Percentiles rank a stretch among this genome's conserved stretches.
Evolutionary conservation across 2,113 vertebrate species (phyloP).

Genomic region (Scomber japonicus): DNA sequence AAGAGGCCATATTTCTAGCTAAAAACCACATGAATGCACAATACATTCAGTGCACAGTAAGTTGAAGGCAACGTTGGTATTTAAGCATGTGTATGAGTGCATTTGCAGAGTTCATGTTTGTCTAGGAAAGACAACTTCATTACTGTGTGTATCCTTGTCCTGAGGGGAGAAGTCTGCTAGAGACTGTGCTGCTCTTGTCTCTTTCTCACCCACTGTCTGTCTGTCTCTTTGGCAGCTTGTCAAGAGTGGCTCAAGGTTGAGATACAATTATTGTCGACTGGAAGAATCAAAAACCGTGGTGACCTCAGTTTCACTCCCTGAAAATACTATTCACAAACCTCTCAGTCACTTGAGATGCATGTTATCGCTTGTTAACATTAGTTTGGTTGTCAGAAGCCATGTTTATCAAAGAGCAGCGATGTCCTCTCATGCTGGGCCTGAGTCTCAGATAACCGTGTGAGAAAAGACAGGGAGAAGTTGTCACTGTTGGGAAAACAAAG

Average conservation of each 20-base stretch:
- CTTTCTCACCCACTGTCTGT: background rate
- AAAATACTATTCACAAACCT: background rate
- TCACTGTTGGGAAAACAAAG: constrained; percentile 49
- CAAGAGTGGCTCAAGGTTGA: constrained; percentile 55
- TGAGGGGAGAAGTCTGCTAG: constrained; percentile 7
- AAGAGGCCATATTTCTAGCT: background rate
- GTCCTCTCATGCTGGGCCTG: background rate
- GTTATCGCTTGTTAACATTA: constrained; percentile 43
- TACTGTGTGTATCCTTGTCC: constrained; percentile 4
- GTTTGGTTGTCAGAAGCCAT: background rate
- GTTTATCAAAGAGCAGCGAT: constrained; percentile 25
- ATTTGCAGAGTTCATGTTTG: constrained; percentile 15
- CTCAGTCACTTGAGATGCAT: background rate
- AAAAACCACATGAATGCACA: background rate
- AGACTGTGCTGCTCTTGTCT: constrained; percentile 26
- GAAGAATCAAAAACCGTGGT: background rate
- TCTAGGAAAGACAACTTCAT: constrained; percentile 3
- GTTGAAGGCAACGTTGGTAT: constrained; percentile 1
- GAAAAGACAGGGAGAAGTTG: constrained; percentile 32
- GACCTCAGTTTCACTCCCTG: constrained; percentile 19
- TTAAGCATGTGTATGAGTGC: background rate
- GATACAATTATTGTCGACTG: constrained; percentile 16
- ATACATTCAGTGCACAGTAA: background rate
- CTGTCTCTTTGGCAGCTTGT: constrained; percentile 44
- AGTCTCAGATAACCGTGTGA: constrained; percentile 34